phyloP scores from a whole-genome alignment of 1,140 invertebrate species.

The Bombus waltoni region DNA sequence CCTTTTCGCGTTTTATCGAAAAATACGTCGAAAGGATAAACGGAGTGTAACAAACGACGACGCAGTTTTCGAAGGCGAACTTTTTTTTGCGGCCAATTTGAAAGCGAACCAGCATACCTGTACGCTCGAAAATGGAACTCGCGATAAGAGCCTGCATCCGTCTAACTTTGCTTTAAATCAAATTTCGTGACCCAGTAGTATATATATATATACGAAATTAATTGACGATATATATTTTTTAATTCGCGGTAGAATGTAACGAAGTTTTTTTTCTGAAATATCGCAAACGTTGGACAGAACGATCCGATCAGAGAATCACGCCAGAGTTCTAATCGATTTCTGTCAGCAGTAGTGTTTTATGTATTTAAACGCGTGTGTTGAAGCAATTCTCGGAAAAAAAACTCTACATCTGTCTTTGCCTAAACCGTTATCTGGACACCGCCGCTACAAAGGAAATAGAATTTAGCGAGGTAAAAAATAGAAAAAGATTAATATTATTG shows the following conservation, averaged over 20 bases:
- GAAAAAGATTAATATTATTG: too few species aligned
- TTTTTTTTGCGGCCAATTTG: not conserved
- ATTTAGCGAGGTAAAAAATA: too few species aligned
- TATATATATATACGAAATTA: too few species aligned
- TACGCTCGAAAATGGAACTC: not conserved
- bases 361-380: not conserved
- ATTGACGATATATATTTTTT: too few species aligned
- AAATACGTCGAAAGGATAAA: constrained; percentile 29
- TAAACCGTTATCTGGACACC: too few species aligned
- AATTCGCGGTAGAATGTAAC: too few species aligned
- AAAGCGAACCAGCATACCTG: not conserved
- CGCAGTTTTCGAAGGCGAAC: not conserved
- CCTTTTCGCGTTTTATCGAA: constrained; percentile 1
- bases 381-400: too few species aligned
- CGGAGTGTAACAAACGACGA: constrained; percentile 4
- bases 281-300: not conserved
- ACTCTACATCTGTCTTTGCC: too few species aligned
- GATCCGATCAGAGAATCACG: not conserved
- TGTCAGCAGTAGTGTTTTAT: not conserved
- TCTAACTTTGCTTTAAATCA: not conserved
- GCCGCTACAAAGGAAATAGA: too few species aligned
- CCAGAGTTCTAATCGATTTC: constrained; percentile 12
- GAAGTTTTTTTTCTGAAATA: not conserved
- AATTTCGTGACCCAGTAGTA: not conserved
- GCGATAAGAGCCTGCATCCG: not conserved